Evolutionary conservation across 2,888 invertebrate genomes (phyloP), one percentile per base, ranked within the genome.

Genomic region (Ephialtes manifestator): DNA sequence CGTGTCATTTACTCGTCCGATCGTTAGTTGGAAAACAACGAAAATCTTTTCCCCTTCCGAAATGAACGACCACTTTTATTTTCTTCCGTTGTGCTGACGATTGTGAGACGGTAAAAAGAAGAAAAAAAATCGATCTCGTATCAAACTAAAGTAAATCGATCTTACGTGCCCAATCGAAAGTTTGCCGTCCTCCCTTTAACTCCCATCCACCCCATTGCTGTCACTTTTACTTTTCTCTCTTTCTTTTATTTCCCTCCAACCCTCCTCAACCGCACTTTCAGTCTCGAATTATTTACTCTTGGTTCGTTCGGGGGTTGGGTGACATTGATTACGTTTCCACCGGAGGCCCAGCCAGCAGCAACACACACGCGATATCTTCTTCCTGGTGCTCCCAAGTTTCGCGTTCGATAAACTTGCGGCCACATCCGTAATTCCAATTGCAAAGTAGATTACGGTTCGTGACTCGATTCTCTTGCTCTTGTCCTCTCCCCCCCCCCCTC

Each of bases 1-100:
- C 90, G 87, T 91, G 92, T 92, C 92, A 93, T 92, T 92, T 92
- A 91, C 92, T 90, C 91, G 91, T 91, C 89, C 78, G 90, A 91
- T 89, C 90, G 90, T 90, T 87, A 88, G 89, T 83, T 84, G 77
- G 87, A 89, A 86, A 83, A 86, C 88, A 90, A 89, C 86, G 84
- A 85, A 87, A 88, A 87, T 79, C 71, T 84, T 84, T 88, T 84
- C 86, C 35, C 63, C 39, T 43, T 65, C 87, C 83, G 87, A 82
- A 46, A 70, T 28, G 15, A n/a, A 0, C 89, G 86, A 86, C 86
- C 88, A 89, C 58, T 84, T 80, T 77, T 68, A 72, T 84, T 77
- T 84, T 81, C 70, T 39, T 72, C 63, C 24, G 67, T 72, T 58
- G 43, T 67, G 70, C 55, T 51, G 68, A 31, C 24, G 55, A 65